Conservation (phyloP, 2,113 vertebrate species). For the Empidonax traillii region DNA sequence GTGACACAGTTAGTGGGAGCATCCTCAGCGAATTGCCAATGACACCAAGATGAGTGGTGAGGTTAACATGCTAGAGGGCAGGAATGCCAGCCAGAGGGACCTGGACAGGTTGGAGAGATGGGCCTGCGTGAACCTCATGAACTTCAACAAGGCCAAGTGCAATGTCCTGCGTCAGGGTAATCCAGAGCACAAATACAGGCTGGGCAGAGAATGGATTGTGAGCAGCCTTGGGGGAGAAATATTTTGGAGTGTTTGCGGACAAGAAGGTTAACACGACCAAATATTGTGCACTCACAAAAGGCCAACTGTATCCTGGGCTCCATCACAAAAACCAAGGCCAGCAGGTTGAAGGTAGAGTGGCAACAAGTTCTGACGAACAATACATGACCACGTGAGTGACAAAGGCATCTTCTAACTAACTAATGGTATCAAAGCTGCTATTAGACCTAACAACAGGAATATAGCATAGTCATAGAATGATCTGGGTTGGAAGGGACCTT, state of each 20-base stretch:
- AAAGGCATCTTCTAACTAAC: background rate
- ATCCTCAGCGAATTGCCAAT: background rate
- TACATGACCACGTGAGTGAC: background rate
- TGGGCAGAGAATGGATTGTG: background rate
- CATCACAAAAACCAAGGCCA: background rate
- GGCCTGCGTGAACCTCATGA: background rate
- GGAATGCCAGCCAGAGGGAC: background rate
- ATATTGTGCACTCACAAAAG: background rate
- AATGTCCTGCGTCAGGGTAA: background rate
- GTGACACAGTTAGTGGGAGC: background rate
- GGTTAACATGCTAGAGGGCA: background rate
- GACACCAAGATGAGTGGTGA: background rate
- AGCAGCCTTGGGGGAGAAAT: background rate
- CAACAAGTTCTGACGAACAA: background rate
- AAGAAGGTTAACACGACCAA: background rate
- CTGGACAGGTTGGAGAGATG: background rate
- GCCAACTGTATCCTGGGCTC: background rate
- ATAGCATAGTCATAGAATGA: background rate
- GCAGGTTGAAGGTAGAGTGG: background rate
- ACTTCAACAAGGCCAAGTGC: background rate
- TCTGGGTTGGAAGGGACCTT: background rate
- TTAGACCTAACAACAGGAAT: background rate
- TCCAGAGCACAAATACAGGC: background rate
- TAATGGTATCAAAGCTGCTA: background rate
- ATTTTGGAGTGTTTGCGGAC: rapidly evolving